Evolutionary conservation across 2,888 invertebrate genomes (phyloP).

Genomic region (Thecocarcelia acutangulata): DNA sequence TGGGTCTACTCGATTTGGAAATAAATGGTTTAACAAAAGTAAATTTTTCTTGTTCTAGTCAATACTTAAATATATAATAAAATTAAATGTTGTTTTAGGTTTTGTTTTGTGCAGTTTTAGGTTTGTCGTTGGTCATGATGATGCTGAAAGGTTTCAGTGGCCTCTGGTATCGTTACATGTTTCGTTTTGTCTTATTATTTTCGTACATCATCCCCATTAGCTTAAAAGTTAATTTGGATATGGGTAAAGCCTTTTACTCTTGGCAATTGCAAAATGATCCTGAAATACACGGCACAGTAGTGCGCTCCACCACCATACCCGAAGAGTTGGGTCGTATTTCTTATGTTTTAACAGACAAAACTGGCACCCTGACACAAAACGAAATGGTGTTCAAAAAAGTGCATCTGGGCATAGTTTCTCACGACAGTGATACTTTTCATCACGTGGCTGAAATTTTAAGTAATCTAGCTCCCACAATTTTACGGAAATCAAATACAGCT

Average conservation of each 20-base stretch:
- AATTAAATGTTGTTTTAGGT: constrained; percentile 82
- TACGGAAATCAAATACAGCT: constrained; percentile 71
- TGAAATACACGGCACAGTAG: constrained; percentile 95
- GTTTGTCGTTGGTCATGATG: constrained; percentile 96
- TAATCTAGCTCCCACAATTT: constrained; percentile 75
- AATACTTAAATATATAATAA: neutral
- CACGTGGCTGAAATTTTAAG: constrained; percentile 80
- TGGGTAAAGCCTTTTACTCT: constrained; percentile 99
- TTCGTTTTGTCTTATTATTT: constrained; percentile 97
- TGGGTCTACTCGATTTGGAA: constrained; percentile 96
- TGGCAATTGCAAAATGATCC: constrained; percentile 97
- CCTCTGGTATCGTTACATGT: constrained; percentile 98
- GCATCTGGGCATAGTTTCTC: constrained; percentile 96
- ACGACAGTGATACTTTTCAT: constrained; percentile 86
- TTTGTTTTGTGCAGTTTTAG: constrained; percentile 94
- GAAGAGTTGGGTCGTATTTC: constrained; percentile 98
- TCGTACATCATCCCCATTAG: constrained; percentile 99
- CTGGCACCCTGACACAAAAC: constrained; percentile 98
- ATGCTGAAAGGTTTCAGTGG: constrained; percentile 97
- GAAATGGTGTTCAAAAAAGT: constrained; percentile 99
- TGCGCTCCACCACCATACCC: constrained; percentile 98
- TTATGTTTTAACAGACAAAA: constrained; percentile 98
- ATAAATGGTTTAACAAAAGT: constrained; percentile 98
- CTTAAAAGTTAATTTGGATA: constrained; percentile 97
- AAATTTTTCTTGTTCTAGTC: neutral